Conservation (phyloP, 53 echinoderm and acorn worm genomes). For the Paracentrotus lividus region DNA sequence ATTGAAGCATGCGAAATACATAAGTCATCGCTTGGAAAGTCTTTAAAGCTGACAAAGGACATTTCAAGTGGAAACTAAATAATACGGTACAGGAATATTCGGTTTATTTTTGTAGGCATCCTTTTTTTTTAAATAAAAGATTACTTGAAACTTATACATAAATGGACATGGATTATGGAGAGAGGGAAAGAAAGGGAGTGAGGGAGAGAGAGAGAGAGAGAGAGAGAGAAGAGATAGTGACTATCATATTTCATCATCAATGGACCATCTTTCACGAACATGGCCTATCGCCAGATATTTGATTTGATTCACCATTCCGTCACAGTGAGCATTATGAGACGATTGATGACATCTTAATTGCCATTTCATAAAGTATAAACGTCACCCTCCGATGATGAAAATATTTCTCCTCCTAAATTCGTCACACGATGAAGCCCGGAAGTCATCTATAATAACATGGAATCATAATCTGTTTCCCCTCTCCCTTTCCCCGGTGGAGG, state of each 20-base stretch:
- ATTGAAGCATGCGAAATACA: too few species aligned
- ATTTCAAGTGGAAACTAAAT: too few species aligned
- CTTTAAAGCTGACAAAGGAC: too few species aligned
- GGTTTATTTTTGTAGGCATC: too few species aligned
- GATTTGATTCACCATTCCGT: not conserved
- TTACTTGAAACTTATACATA: too few species aligned
- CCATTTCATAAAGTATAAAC: slow-evolving; percentile 20
- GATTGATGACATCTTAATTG: slow-evolving; percentile 26
- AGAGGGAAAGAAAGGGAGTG: not conserved
- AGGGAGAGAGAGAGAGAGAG: not conserved
- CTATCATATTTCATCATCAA: not conserved
- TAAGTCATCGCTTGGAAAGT: too few species aligned
- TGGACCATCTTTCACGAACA: slow-evolving; percentile 13
- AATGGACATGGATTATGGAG: too few species aligned
- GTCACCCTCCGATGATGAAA: not conserved
- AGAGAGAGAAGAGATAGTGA: not conserved
- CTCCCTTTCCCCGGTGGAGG: not conserved
- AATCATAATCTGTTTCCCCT: slow-evolving; percentile 13
- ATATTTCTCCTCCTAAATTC: not conserved
- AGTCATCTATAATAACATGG: slow-evolving; percentile 1
- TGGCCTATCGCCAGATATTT: not conserved
- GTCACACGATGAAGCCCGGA: not conserved
- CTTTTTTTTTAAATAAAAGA: too few species aligned
- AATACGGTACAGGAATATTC: too few species aligned
- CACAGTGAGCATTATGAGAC: not conserved